A percentile compares a stretch with the other conserved stretches of the same genome.
phyloP scores from a whole-genome alignment of 2,113 vertebrate genomes.

The Trichomycterus rosablanca region DNA sequence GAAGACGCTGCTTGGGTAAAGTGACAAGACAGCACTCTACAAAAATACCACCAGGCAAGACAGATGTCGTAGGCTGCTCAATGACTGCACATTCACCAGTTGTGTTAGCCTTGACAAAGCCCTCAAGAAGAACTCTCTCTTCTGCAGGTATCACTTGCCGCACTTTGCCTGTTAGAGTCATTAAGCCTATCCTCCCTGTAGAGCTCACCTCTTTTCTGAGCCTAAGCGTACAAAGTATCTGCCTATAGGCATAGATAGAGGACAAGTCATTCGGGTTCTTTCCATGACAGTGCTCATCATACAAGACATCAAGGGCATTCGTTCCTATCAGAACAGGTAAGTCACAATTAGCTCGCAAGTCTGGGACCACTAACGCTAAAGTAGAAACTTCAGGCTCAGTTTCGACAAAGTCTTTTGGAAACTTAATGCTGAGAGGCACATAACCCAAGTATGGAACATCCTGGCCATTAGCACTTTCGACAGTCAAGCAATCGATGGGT shows the following conservation, averaged over 20 bases:
- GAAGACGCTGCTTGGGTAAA: not conserved
- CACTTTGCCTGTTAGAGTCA: not conserved
- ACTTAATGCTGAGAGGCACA: not conserved
- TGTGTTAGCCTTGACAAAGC: too few species aligned
- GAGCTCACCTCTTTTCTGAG: too few species aligned
- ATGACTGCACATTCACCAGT: too few species aligned
- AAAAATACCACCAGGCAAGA: conserved; percentile 23
- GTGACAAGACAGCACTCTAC: conserved; percentile 25
- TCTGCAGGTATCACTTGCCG: conserved; percentile 16
- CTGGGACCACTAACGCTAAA: not conserved
- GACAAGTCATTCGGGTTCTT: not conserved
- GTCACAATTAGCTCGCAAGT: not conserved
- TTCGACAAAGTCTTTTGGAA: not conserved
- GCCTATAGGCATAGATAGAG: conserved; percentile 7
- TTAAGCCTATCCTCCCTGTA: not conserved
- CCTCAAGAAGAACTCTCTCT: conserved; percentile 3
- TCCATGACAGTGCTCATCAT: conserved; percentile 11
- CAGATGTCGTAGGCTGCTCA: too few species aligned
- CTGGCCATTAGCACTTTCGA: conserved; percentile 6
- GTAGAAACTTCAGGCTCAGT: not conserved
- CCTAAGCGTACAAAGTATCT: conserved; percentile 7
- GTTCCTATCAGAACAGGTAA: not conserved
- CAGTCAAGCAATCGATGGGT: not conserved
- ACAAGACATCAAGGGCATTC: not conserved
- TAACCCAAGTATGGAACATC: conserved; percentile 6